Evolutionary conservation across 2,113 vertebrate species (phyloP), one percentile per base, ranked within the genome.

Genomic region (Ageneiosus marmoratus): DNA sequence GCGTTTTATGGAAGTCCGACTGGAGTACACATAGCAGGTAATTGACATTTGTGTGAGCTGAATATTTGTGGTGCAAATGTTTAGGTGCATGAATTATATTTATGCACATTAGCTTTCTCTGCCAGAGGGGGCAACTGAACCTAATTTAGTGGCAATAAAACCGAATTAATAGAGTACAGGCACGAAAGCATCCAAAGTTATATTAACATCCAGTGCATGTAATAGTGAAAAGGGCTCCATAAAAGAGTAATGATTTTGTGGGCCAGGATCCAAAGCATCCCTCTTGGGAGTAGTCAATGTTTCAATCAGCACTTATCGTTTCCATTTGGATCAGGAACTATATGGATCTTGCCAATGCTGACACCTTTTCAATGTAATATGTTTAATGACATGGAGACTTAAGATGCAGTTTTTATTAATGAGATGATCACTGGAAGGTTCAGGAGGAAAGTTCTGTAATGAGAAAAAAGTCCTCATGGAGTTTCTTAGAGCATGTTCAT

Each of bases 91-190:
- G 90, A 93, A 92, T 93, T 92, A 92, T 93, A 92, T 94, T 95
- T 92, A 92, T 92, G 93, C 91, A 88, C 89, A 89, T 90, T 91
- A 88, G 85, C 80, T 89, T 85, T 83, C 86, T 74, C 88, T 91
- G 90, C 93, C 92, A 91, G 90, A 91, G 91, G 92, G 88, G 83
- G 88, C 90, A 91, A 93, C 90, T 91, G 92, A 91, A 92, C 92
- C 90, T 93, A 94, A 94, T 94, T 94, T 92, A 92, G 91, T 86
- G 69, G 93, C 92, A 94, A 93, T 95, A 94, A 94, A 95, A 94
- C 88, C 87, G 91, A 93, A 94, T 94, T 93, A 94, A 94, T 94
- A 92, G 93, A 92, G 90, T 92, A 91, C 91, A 92, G 88, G 91
- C 89, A 90, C 91, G 72, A 63, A 90, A 92, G 90, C 90, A 92